phyloP scores from a whole-genome alignment of 2,888 invertebrate genomes.

The Phalera bucephala region DNA sequence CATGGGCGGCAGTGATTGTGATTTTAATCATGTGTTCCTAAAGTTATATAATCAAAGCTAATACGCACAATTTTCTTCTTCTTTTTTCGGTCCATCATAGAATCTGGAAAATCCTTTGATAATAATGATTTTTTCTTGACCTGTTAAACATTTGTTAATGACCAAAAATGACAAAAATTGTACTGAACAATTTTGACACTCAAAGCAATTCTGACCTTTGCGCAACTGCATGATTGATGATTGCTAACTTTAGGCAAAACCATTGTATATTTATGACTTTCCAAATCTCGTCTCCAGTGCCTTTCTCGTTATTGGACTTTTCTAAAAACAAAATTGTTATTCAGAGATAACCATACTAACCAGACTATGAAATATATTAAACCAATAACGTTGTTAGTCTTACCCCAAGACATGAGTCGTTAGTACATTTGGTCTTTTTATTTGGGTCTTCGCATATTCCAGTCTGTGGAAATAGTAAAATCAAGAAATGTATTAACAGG shows the following conservation, averaged over 20 bases:
- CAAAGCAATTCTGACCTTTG: conserved; percentile 5
- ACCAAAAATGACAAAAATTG: neutral
- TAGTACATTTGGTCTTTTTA: conserved; percentile 13
- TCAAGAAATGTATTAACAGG: too few species aligned
- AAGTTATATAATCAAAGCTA: too few species aligned
- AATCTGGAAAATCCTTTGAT: neutral
- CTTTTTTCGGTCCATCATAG: conserved; percentile 1
- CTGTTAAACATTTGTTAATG: conserved; percentile 5
- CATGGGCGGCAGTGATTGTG: too few species aligned
- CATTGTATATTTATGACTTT: conserved; percentile 4
- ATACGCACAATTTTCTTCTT: conserved; percentile 16
- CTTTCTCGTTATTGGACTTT: conserved; percentile 1
- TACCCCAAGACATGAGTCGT: conserved; percentile 30
- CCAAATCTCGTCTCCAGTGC: neutral
- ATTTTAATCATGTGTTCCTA: too few species aligned
- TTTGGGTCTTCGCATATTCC: conserved; percentile 7
- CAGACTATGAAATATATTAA: conserved; percentile 3
- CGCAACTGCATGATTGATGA: conserved; percentile 10
- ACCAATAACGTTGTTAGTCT: neutral
- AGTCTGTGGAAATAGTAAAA: conserved; percentile 11
- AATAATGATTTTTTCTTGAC: neutral
- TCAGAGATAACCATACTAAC: too few species aligned
- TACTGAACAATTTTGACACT: too few species aligned
- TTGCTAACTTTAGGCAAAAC: conserved; percentile 5
- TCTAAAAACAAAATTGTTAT: neutral